A percentile compares a stretch with the other conserved stretches of the same genome.
phyloP scores from a whole-genome alignment of 1,140 invertebrate genomes.

The Pogonomyrmex barbatus region DNA sequence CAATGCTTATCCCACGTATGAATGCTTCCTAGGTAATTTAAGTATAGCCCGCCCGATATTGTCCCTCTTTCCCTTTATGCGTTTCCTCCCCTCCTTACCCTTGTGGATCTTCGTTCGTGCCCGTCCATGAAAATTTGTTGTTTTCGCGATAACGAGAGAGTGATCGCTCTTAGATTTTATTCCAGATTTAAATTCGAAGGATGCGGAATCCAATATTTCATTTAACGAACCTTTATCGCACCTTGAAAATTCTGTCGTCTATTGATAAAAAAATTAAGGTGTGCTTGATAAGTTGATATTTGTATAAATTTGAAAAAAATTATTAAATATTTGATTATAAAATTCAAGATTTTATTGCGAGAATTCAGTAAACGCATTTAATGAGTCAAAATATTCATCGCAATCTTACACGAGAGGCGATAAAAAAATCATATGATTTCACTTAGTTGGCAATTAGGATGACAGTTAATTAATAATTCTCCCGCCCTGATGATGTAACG shows the following conservation, averaged over 20 bases:
- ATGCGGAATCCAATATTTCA: not conserved
- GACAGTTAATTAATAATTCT: slow-evolving; percentile 71
- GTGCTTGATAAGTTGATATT: not conserved
- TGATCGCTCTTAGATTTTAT: slow-evolving; percentile 61
- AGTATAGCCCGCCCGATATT: slow-evolving; percentile 65
- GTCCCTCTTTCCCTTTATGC: not conserved
- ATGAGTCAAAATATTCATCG: not conserved
- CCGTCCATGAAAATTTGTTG: slow-evolving; percentile 69
- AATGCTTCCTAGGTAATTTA: slow-evolving; percentile 82
- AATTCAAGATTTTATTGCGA: not conserved
- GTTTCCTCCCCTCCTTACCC: slow-evolving; percentile 38
- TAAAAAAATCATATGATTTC: slow-evolving; percentile 5
- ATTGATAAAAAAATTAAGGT: not conserved
- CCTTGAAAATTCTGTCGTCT: not conserved
- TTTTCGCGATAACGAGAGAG: slow-evolving; percentile 67
- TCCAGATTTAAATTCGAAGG: not conserved
- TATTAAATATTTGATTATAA: not conserved
- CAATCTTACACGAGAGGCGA: not conserved
- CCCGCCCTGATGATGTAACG: slow-evolving; percentile 1
- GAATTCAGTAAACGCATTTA: not conserved
- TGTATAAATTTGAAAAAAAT: not conserved
- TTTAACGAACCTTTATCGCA: not conserved
- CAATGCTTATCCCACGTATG: slow-evolving; percentile 82
- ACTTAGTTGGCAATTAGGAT: slow-evolving; percentile 12
- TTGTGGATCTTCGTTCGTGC: slow-evolving; percentile 42